These are phyloP conservation scores for Diaprepes abbreviatus DNA, from an alignment of 2,888 invertebrate species.

Conservation along the genomic window DNA sequence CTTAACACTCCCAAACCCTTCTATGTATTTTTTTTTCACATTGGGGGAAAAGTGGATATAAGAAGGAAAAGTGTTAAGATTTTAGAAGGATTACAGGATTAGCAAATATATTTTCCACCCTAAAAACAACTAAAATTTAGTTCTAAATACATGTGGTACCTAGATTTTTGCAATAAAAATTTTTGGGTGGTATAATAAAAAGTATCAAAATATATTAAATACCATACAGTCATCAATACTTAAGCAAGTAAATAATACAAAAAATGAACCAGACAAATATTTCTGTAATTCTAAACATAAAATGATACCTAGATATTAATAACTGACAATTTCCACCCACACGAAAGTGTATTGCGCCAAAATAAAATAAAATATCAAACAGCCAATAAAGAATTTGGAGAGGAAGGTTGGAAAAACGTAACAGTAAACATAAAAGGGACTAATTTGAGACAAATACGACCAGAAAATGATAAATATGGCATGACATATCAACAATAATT, in stretches of 20 bases:
- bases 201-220: too few species aligned
- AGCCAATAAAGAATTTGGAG: slow-evolving; percentile 22
- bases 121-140: too few species aligned
- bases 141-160: too few species aligned
- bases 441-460: neutral
- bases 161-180: too few species aligned
- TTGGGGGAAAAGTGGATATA: too few species aligned
- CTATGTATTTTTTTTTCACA: too few species aligned
- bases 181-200: too few species aligned
- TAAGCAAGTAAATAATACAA: neutral
- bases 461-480: slow-evolving; percentile 2
- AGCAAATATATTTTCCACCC: too few species aligned
- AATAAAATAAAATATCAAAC: slow-evolving; percentile 19
- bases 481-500: slow-evolving; percentile 23
- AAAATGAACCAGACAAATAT: slow-evolving; percentile 7
- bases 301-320: slow-evolving; percentile 25
- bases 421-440: neutral
- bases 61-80: too few species aligned
- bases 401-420: slow-evolving; percentile 10
- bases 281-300: slow-evolving; percentile 2
- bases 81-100: too few species aligned
- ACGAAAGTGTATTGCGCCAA: slow-evolving; percentile 21
- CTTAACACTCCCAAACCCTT: too few species aligned
- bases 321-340: slow-evolving; percentile 28
- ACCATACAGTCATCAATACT: neutral